Percentiles rank a stretch among this genome's conserved stretches.
Evolutionary conservation across 2,797 vertebrate genomes (phyloP).

Genomic region (Octomys mimax): DNA sequence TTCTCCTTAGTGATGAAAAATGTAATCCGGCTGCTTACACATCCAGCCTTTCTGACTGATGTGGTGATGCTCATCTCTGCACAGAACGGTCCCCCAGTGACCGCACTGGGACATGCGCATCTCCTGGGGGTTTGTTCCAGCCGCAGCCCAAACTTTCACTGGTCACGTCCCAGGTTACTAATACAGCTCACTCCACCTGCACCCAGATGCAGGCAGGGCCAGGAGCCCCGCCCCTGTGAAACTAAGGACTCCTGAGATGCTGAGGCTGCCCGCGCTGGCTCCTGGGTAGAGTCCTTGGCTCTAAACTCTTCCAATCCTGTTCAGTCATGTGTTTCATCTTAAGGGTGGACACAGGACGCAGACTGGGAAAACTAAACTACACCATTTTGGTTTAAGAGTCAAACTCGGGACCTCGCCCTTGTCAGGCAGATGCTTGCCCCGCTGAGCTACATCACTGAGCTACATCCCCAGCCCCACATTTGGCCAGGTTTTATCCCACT

Average conservation of each 20-base stretch:
- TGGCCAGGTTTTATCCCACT: not conserved
- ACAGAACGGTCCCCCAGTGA: not conserved
- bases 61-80: not conserved
- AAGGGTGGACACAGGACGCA: not conserved
- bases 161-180: not conserved
- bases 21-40: not conserved
- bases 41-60: not conserved
- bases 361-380: not conserved
- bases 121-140: constrained; percentile 40
- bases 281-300: not conserved
- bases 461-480: not conserved
- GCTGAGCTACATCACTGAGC: no score
- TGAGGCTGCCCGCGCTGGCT: not conserved
- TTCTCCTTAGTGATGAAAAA: constrained; percentile 39
- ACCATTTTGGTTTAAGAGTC: not conserved
- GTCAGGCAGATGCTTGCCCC: no score
- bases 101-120: not conserved
- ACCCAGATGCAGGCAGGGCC: not conserved
- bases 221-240: not conserved
- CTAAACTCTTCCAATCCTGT: not conserved
- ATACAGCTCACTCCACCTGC: constrained; percentile 22
- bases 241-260: not conserved
- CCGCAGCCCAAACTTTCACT: not conserved
- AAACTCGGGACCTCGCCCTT: no score
- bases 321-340: not conserved